phyloP scores from a whole-genome alignment of 1,140 invertebrate genomes.

The Pissodes strobi region DNA sequence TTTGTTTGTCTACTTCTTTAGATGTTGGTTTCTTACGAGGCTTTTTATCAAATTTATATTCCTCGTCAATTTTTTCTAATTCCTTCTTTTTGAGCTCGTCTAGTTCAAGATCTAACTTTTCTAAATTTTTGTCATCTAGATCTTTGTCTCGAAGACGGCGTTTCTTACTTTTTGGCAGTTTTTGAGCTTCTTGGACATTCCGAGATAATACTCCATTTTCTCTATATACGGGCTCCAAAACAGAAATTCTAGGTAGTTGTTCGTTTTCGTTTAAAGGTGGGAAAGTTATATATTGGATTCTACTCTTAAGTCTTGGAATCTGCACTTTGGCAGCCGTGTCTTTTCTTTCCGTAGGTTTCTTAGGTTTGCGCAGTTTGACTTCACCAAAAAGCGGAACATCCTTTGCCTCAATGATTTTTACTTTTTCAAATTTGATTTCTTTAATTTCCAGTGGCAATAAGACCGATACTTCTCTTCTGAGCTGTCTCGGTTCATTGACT shows the following conservation, averaged over 20 bases:
- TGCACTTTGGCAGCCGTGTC: slow-evolving; percentile 49
- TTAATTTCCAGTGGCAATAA: slow-evolving; percentile 67
- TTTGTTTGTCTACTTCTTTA: slow-evolving; percentile 55
- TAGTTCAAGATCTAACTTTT: slow-evolving; percentile 70
- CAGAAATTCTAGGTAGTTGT: slow-evolving; percentile 59
- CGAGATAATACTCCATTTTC: slow-evolving; percentile 70
- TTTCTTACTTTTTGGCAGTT: slow-evolving; percentile 61
- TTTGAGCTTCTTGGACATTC: slow-evolving; percentile 71
- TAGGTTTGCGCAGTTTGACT: slow-evolving; percentile 50
- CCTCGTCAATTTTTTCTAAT: slow-evolving; percentile 51
- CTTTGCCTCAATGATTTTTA: slow-evolving; percentile 69
- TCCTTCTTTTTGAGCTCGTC: slow-evolving; percentile 59
- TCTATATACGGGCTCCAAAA: slow-evolving; percentile 60
- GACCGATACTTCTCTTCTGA: slow-evolving; percentile 43
- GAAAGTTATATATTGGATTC: slow-evolving; percentile 65
- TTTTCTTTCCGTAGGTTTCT: slow-evolving; percentile 50
- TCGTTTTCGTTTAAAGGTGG: slow-evolving; percentile 60
- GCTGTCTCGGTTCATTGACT: slow-evolving; percentile 39
- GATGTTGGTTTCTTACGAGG: slow-evolving; percentile 42
- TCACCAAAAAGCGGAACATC: slow-evolving; percentile 66
- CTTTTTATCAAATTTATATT: slow-evolving; percentile 41
- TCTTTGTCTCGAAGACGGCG: slow-evolving; percentile 61
- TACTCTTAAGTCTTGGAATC: slow-evolving; percentile 70
- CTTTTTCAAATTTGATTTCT: slow-evolving; percentile 61
- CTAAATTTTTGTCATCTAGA: slow-evolving; percentile 72